A percentile compares a stretch with the other conserved stretches of the same genome.
phyloP scores from a whole-genome alignment of 2,113 vertebrate genomes.

The Chaetura pelagica region DNA sequence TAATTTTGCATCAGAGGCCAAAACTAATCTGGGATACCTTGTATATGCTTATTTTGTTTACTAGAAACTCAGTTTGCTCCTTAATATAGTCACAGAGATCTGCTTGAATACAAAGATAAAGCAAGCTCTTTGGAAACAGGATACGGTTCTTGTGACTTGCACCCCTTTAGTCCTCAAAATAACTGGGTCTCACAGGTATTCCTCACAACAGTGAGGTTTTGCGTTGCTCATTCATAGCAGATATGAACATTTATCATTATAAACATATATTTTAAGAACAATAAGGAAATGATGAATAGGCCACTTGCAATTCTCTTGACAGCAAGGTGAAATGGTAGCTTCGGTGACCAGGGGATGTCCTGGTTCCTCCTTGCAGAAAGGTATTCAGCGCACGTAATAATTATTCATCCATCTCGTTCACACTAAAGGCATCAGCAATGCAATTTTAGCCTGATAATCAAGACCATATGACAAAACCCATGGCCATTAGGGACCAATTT shows the following conservation, averaged over 20 bases:
- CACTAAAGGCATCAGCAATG: conserved; percentile 86
- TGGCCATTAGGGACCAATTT: conserved; percentile 94
- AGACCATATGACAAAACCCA: conserved; percentile 90
- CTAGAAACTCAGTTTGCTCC: background rate
- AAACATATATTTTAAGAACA: conserved; percentile 30
- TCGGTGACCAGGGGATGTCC: conserved; percentile 75
- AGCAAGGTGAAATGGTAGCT: conserved; percentile 72
- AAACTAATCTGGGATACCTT: background rate
- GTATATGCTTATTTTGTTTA: background rate
- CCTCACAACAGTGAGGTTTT: background rate
- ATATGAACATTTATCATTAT: background rate
- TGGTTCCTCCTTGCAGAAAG: conserved; percentile 75
- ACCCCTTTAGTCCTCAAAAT: background rate
- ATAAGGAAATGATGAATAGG: conserved; percentile 77
- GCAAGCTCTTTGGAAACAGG: background rate
- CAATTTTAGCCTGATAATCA: conserved; percentile 93
- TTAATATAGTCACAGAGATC: background rate
- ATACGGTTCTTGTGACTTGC: background rate
- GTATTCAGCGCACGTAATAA: conserved; percentile 87
- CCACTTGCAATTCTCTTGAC: conserved; percentile 76
- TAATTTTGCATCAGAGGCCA: background rate
- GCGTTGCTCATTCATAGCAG: background rate
- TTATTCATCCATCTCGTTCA: conserved; percentile 89
- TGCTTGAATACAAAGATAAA: background rate
- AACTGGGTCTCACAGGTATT: background rate